Percentiles rank a stretch among this genome's conserved stretches.
These are phyloP conservation scores for Emberiza fucata DNA, from an alignment of 2,113 vertebrate species.

Conservation along the genomic window DNA sequence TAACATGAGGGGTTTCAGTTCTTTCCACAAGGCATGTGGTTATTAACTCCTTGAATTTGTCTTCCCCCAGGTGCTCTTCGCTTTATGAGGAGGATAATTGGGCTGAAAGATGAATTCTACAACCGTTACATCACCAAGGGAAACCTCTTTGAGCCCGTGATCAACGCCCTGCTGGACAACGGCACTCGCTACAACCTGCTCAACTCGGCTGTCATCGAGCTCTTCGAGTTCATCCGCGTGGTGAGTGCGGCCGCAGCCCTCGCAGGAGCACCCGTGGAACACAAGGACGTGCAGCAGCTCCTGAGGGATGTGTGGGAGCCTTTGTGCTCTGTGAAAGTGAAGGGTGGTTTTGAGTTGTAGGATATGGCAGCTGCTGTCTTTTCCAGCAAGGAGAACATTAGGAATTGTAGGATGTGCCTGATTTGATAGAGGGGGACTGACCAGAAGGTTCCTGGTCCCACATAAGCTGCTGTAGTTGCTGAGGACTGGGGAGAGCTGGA, in stretches of 20 bases:
- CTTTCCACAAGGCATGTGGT: not conserved
- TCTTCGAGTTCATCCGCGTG: slow-evolving; percentile 99
- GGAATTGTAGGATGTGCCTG: not conserved
- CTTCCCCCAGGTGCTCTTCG: slow-evolving; percentile 87
- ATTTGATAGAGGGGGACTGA: not conserved
- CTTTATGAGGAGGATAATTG: slow-evolving; percentile 98
- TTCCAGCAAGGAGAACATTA: not conserved
- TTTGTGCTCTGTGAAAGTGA: not conserved
- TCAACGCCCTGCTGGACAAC: slow-evolving; percentile 96
- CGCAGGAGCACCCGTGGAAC: not conserved
- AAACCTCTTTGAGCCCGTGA: slow-evolving; percentile 97
- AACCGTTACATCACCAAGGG: slow-evolving; percentile 98
- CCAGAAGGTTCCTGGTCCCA: not conserved
- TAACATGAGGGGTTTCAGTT: fast-evolving
- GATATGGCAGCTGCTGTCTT: not conserved
- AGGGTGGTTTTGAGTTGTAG: fast-evolving
- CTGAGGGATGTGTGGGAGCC: not conserved
- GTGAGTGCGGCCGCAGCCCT: slow-evolving; percentile 67
- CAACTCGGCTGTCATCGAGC: slow-evolving; percentile 95
- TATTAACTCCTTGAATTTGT: not conserved
- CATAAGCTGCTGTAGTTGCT: not conserved
- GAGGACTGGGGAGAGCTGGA: not conserved
- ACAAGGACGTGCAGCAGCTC: not conserved
- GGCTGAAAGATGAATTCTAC: slow-evolving; percentile 97
- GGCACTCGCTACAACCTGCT: slow-evolving; percentile 97